These are phyloP conservation scores for Coenonympha arcania DNA, from an alignment of 2,888 invertebrate genomes.

Conservation along the genomic window DNA sequence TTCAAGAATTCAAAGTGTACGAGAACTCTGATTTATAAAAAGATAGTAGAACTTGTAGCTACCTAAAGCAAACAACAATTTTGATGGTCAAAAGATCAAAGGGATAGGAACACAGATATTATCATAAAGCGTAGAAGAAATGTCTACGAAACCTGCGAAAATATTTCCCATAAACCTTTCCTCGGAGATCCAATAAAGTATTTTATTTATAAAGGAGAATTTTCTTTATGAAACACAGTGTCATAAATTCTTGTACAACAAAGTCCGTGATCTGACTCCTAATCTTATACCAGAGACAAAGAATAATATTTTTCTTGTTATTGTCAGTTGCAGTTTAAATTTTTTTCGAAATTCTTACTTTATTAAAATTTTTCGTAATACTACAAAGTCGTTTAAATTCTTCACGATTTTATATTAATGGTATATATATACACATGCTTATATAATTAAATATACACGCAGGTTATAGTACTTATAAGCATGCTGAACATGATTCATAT, in stretches of 20 bases:
- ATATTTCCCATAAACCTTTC: background rate
- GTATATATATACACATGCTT: too few relatives aligned
- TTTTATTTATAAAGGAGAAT: slow-evolving; percentile 2
- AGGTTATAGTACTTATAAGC: too few relatives aligned
- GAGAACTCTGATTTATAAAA: too few relatives aligned
- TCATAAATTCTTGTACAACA: slow-evolving; percentile 8
- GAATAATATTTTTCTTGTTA: background rate
- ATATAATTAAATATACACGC: too few relatives aligned
- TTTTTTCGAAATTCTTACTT: too few relatives aligned
- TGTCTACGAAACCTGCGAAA: background rate
- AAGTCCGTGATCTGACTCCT: slow-evolving; percentile 3
- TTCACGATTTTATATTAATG: too few relatives aligned
- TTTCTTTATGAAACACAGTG: slow-evolving; percentile 1
- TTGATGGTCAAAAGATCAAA: background rate
- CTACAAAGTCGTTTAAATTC: too few relatives aligned
- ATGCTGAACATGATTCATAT: too few relatives aligned
- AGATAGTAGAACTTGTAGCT: too few relatives aligned
- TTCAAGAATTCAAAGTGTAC: too few relatives aligned
- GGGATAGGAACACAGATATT: background rate
- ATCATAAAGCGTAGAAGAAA: background rate
- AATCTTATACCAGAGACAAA: background rate
- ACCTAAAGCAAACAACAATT: too few relatives aligned
- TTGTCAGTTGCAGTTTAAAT: background rate
- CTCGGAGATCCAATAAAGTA: slow-evolving; percentile 2
- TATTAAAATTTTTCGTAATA: too few relatives aligned